Conservation (phyloP, 2,888 invertebrate genomes). For the Euplagia quadripunctaria region DNA sequence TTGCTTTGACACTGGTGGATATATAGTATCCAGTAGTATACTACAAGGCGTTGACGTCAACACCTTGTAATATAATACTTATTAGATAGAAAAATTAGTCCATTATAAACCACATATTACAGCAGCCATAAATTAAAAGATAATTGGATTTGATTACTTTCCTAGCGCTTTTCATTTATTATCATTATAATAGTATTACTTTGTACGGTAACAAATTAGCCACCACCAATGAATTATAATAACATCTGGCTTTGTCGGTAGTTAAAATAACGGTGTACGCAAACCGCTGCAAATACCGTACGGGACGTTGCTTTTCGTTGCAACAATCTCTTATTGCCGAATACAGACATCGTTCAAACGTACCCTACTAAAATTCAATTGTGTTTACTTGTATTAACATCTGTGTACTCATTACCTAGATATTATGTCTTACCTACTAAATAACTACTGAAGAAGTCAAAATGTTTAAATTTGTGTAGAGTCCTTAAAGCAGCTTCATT, state of each 20-base stretch:
- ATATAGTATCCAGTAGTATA: no score
- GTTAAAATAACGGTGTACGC: slow-evolving; percentile 77
- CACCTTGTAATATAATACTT: slow-evolving; percentile 21
- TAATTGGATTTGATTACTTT: slow-evolving; percentile 25
- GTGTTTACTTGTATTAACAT: slow-evolving; percentile 49
- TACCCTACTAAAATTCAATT: slow-evolving; percentile 23
- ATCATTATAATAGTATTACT: slow-evolving; percentile 31
- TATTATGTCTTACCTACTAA: slow-evolving; percentile 28
- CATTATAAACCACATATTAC: slow-evolving; percentile 18
- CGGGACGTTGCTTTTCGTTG: slow-evolving; percentile 65
- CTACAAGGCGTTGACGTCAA: slow-evolving; percentile 22
- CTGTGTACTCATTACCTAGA: slow-evolving; percentile 61
- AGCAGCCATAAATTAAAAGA: slow-evolving; percentile 25
- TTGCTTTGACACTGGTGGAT: no score
- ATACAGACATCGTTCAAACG: slow-evolving; percentile 43
- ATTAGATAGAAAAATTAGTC: slow-evolving; percentile 8
- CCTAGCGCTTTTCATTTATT: slow-evolving; percentile 14
- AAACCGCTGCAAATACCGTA: slow-evolving; percentile 83
- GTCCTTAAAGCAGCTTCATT: slow-evolving; percentile 59
- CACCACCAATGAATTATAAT: slow-evolving; percentile 50
- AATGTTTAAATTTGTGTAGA: slow-evolving; percentile 31
- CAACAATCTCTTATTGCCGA: slow-evolving; percentile 58
- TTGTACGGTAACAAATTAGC: slow-evolving; percentile 44
- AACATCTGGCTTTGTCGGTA: slow-evolving; percentile 59
- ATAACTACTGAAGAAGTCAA: slow-evolving; percentile 41